Evolutionary conservation across 2,113 vertebrate genomes (phyloP).

Genomic region (Cyprinodon variegatus): DNA sequence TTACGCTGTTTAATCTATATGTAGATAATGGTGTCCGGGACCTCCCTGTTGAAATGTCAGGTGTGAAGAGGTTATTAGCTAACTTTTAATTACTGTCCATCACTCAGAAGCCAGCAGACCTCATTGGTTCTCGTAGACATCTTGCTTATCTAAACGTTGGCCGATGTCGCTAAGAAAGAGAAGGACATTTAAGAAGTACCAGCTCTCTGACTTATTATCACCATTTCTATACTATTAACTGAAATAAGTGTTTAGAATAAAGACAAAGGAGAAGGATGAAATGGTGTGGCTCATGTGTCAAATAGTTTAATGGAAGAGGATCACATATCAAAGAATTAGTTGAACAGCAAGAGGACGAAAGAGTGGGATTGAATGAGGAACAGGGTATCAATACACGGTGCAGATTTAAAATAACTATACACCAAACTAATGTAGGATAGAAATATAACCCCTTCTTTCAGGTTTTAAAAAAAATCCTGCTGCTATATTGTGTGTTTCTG

Average conservation of each 20-base stretch:
- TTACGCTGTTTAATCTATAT: slow-evolving; percentile 99
- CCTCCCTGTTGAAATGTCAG: slow-evolving; percentile 95
- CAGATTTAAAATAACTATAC: neutral
- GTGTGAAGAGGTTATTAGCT: slow-evolving; percentile 96
- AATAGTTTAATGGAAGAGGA: slow-evolving; percentile 43
- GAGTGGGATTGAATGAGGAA: neutral
- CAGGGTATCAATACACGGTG: neutral
- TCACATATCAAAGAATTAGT: slow-evolving; percentile 33
- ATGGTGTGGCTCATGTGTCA: slow-evolving; percentile 53
- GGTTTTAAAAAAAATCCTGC: slow-evolving; percentile 33
- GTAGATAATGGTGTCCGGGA: slow-evolving; percentile 94
- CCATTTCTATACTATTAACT: slow-evolving; percentile 68
- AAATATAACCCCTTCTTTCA: slow-evolving; percentile 1
- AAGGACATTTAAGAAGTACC: slow-evolving; percentile 58
- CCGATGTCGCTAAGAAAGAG: slow-evolving; percentile 44
- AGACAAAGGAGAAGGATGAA: slow-evolving; percentile 22
- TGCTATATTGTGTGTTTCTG: slow-evolving; percentile 26
- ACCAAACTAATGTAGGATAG: neutral
- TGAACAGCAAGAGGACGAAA: slow-evolving; percentile 17
- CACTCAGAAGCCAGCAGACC: slow-evolving; percentile 82
- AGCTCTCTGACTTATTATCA: slow-evolving; percentile 63
- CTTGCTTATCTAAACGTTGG: slow-evolving; percentile 71
- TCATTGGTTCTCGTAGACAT: slow-evolving; percentile 73
- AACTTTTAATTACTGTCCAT: slow-evolving; percentile 98
- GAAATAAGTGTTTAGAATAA: slow-evolving; percentile 40